Evolutionary conservation across 1,140 invertebrate species (phyloP), one percentile per base, ranked within the genome.

Genomic region (Leguminivora glycinivorella): DNA sequence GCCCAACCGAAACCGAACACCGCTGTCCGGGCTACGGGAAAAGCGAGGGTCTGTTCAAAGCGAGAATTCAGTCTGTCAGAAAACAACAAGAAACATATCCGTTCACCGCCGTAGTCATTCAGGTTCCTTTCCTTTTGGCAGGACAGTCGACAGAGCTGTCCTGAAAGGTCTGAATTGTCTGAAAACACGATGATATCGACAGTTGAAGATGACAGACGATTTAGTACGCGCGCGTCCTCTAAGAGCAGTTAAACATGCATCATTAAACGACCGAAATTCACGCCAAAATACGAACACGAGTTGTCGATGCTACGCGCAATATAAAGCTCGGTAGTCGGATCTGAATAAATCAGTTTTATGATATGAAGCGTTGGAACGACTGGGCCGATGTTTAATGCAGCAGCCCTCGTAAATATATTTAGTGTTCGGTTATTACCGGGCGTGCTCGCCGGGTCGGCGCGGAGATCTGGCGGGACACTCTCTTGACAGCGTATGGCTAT

Each of bases 301-400:
- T 52, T 47, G 14, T 10, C 47, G 19, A n/a, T 22, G 47, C 47
- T 9, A 52, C 6, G 47, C 19, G 17, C 9, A 47, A 47, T 17
- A 47, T 19, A 12, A 38, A 14, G 34, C 34, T 52, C 47, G 47
- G 47, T 52, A 52, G 47, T 52, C 47, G 47, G 47, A 22, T n/a
- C 47, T 10, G 47, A 52, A 52, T 52, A 52, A 52, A 52, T 52
- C 47, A 52, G 19, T 22, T 52, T 52, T 52, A 52, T 52, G 47
- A 52, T 52, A 52, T 52, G 47, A 52, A 52, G 17, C 47, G 47
- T 52, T 52, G 47, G 47, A 52, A 52, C 47, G 47, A 52, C 47
- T 22, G 47, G 47, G 47, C 47, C 47, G 47, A 52, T 52, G 47
- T 52, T 52, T 52, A 22, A 52, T 52, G 47, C 47, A 52, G 43